These are phyloP conservation scores for Alouatta palliata DNA, from an alignment of 2,113 vertebrate genomes.

Conservation along the genomic window DNA sequence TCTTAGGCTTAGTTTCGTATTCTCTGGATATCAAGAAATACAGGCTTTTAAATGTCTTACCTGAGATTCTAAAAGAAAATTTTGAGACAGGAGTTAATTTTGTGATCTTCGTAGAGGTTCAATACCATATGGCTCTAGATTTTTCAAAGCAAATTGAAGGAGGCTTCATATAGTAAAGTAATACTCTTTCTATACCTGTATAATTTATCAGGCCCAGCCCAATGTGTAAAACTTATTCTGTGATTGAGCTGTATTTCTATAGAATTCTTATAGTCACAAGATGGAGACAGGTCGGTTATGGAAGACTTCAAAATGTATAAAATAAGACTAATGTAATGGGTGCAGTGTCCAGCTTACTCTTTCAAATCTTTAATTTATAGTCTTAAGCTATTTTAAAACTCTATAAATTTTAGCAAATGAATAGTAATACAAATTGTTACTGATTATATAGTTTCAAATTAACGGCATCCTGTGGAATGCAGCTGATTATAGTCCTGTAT, in stretches of 20 bases:
- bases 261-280: background rate
- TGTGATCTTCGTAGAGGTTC: background rate
- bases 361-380: background rate
- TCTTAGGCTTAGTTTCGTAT: background rate
- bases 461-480: background rate
- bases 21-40: background rate
- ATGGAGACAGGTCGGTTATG: background rate
- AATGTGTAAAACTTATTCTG: background rate
- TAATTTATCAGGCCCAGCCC: background rate
- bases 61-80: background rate
- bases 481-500: background rate
- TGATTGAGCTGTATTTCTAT: background rate
- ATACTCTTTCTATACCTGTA: background rate
- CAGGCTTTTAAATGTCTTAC: background rate
- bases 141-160: background rate
- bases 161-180: background rate
- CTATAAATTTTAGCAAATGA: background rate
- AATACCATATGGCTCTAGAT: background rate
- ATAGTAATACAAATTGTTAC: background rate
- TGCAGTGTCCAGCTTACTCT: background rate
- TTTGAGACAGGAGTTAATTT: background rate
- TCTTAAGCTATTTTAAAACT: background rate
- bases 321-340: background rate
- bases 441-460: background rate
- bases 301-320: background rate